Percentiles rank a stretch among this genome's conserved stretches.
Conservation (phyloP, 2,797 vertebrate genomes). For the Darevskia nairensis region DNA sequence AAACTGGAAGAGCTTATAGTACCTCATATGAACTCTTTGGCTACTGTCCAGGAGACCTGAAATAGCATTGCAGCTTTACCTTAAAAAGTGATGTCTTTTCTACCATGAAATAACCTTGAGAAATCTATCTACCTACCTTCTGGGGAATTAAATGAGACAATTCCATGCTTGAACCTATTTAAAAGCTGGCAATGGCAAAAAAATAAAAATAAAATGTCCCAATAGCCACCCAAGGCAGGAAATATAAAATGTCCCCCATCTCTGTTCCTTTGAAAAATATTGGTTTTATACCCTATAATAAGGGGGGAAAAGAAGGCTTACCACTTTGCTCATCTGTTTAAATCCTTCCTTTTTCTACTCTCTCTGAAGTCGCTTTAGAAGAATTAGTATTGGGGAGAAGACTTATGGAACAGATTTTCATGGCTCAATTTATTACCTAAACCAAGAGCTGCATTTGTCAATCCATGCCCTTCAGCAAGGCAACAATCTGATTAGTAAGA, state of each 20-base stretch:
- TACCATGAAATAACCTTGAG: conserved; percentile 22
- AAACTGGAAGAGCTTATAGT: conserved; percentile 5
- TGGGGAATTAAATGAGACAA: neutral
- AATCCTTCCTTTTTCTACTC: neutral
- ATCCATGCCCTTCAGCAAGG: neutral
- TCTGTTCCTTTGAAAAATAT: neutral
- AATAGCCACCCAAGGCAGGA: neutral
- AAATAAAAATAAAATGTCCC: neutral
- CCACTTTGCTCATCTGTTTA: neutral
- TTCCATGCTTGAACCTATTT: neutral
- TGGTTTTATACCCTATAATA: neutral
- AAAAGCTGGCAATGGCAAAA: neutral
- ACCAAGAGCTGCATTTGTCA: neutral
- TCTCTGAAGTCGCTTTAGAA: neutral
- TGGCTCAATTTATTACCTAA: neutral
- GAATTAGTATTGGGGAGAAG: neutral
- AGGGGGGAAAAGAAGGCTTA: neutral
- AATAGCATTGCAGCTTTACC: neutral
- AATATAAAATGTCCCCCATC: neutral
- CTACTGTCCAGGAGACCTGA: neutral
- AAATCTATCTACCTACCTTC: neutral
- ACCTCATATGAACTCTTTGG: neutral
- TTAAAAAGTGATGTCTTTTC: neutral
- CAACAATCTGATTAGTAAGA: neutral
- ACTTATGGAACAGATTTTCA: neutral